Percentiles rank a stretch among this genome's conserved stretches.
Conservation (phyloP, 2,888 invertebrate genomes). For the Hanleya hanleyi region DNA sequence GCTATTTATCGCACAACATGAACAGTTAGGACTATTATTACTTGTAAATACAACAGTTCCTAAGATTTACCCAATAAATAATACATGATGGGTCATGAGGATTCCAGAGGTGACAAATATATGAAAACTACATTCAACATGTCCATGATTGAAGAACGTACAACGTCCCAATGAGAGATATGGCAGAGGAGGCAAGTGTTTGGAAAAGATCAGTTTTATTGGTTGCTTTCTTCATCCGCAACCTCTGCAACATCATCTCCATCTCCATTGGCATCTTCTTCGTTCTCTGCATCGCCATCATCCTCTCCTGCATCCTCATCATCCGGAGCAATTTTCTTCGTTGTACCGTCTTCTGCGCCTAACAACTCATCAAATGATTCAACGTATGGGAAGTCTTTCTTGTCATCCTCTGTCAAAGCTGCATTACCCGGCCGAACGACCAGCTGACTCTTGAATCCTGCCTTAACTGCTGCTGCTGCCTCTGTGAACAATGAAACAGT, state of each 20-base stretch:
- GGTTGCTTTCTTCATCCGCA: constrained; percentile 17
- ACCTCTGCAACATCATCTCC: constrained; percentile 50
- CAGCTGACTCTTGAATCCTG: constrained; percentile 82
- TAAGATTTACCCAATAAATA: background rate
- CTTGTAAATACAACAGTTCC: background rate
- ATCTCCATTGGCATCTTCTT: constrained; percentile 46
- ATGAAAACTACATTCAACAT: background rate
- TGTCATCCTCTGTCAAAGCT: constrained; percentile 78
- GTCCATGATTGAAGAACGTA: too few species aligned
- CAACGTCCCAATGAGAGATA: background rate
- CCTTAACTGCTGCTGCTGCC: constrained; percentile 85
- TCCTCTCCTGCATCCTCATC: constrained; percentile 48
- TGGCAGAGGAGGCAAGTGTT: background rate
- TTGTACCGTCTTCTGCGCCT: constrained; percentile 58
- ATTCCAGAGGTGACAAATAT: background rate
- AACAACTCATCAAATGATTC: constrained; percentile 64
- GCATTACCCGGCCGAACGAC: constrained; percentile 87
- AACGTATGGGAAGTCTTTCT: constrained; percentile 61
- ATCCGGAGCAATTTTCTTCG: constrained; percentile 39
- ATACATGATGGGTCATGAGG: background rate
- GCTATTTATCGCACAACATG: background rate
- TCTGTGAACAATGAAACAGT: constrained; percentile 79
- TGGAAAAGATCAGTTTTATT: background rate
- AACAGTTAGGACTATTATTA: background rate
- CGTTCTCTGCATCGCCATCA: constrained; percentile 45